Conservation (phyloP, 2,797 vertebrate genomes). For the Buphagus erythrorhynchus region DNA sequence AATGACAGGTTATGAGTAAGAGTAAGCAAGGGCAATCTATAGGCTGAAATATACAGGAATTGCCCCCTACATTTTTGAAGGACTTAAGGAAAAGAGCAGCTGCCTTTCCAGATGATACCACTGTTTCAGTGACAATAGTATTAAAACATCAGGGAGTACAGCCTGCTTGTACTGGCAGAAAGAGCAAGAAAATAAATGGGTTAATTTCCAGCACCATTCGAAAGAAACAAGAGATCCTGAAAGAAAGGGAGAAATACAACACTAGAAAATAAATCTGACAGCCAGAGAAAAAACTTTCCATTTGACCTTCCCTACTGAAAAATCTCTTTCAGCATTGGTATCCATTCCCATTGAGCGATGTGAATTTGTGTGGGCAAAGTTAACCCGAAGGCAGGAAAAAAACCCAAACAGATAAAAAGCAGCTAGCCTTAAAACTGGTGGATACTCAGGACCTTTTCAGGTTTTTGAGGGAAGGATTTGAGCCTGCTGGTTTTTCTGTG, state of each 20-base stretch:
- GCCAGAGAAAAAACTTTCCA: background rate
- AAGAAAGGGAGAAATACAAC: background rate
- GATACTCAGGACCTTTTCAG: background rate
- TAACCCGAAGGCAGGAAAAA: background rate
- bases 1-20: background rate
- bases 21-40: background rate
- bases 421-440: background rate
- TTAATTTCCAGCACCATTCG: background rate
- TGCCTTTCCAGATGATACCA: background rate
- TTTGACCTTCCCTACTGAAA: background rate
- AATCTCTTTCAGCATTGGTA: background rate
- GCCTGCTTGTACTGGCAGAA: background rate
- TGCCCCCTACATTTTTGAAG: background rate
- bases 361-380: background rate
- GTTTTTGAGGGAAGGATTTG: background rate
- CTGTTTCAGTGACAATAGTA: background rate
- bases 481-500: background rate
- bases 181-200: background rate
- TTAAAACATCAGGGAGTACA: background rate
- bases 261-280: background rate
- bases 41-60: background rate
- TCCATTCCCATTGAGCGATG: background rate
- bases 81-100: background rate
- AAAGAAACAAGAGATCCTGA: background rate
- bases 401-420: background rate